Conservation (phyloP, 1,140 invertebrate genomes). For the Plectus sambesii region DNA sequence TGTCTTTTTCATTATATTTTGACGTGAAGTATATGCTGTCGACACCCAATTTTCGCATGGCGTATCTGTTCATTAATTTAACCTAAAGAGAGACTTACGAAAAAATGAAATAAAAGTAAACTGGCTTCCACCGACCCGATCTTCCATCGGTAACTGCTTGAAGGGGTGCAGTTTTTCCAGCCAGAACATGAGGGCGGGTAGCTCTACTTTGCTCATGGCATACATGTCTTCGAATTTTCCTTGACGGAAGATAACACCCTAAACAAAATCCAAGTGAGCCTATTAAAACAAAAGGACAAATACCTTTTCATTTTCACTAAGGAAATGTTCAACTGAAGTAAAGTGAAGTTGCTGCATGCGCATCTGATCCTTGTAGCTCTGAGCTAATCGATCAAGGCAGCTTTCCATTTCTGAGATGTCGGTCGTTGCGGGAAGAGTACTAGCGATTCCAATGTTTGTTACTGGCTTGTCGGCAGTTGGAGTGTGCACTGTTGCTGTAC, state of each 20-base stretch:
- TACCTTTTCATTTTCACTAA: conserved; percentile 14
- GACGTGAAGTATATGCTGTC: no score
- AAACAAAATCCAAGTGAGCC: conserved; percentile 3
- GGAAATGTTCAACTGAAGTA: conserved; percentile 18
- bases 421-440: conserved; percentile 2
- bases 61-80: no score
- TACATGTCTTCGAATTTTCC: conserved; percentile 21
- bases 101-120: background rate
- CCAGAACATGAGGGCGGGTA: conserved; percentile 24
- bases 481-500: background rate
- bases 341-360: conserved; percentile 23
- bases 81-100: background rate
- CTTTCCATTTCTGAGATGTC: background rate
- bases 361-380: conserved; percentile 13
- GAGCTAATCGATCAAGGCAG: conserved; percentile 9
- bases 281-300: no score
- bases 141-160: conserved; percentile 8
- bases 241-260: conserved; percentile 13
- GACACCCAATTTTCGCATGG: no score
- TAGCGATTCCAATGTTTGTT: background rate
- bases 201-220: conserved; percentile 19
- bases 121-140: conserved; percentile 16
- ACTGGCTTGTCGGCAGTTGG: background rate
- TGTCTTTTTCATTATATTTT: no score
- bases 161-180: conserved; percentile 25